Base-by-base conservation (phyloP, 2,888 invertebrate genomes). In the Neoascia interrupta region DNA sequence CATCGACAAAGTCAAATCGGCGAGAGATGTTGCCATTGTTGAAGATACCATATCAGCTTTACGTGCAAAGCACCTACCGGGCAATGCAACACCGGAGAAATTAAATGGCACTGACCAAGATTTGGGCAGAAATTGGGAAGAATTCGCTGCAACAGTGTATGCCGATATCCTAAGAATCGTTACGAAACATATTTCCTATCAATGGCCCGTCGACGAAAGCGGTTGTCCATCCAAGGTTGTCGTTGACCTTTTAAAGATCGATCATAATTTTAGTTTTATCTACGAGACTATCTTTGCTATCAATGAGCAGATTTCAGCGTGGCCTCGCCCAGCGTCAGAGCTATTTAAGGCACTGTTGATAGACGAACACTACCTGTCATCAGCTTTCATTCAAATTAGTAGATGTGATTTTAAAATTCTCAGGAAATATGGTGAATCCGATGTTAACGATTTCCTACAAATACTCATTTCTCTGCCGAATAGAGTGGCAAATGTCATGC, bases 401-500 rank as follows among this genome's bases (percentile, higher is more conserved):
- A 84, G 82, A 0, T 81, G 83, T 45, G 83, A 82, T 84, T n/a
- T n/a, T n/a, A n/a, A n/a, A n/a, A 23, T 83, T 83, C 15, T 83
- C 83, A 19, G 74, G 73, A 5, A 43, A 63, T 34, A 31, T 84
- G 10, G 83, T 3, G 82, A 84, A 47, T 81, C 84, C 3, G 84
- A 85, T 69, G 84, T 80, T 79, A 58, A 83, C 70, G 89, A 89
- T 28, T 91, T 90, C 16, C 89, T 93, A 0, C 93, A 93, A 84
- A 83, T 91, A 45, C 83, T 95, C 54, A 88, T 92, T 5, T 93
- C 94, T 1, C 83, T 96, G 53, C 95, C 96, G 0, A 92, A 90
- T 83, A 89, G 93, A 81, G 88, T 95, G 37, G 94, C 94, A 5
- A 96, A 96, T 84, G 90, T 90, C 82, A 82, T 92, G 21, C 88